These are phyloP conservation scores for Eciton burchellii DNA, from an alignment of 1,140 invertebrate genomes.

Conservation along the genomic window DNA sequence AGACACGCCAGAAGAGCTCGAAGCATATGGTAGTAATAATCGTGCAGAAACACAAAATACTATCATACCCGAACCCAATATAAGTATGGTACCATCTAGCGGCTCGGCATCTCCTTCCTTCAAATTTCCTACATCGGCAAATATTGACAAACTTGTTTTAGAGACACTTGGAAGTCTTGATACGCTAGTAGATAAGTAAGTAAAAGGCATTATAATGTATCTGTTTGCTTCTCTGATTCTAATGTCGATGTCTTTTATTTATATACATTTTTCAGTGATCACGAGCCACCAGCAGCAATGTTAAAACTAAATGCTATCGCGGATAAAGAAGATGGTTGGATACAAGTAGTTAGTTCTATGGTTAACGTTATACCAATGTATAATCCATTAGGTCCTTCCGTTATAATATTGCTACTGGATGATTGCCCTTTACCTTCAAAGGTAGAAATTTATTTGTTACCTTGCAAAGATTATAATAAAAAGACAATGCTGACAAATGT, in stretches of 20 bases:
- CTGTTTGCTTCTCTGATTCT: neutral
- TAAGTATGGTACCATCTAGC: slow-evolving; percentile 72
- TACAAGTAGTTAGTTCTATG: slow-evolving; percentile 95
- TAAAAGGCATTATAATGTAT: neutral
- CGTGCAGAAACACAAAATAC: slow-evolving; percentile 79
- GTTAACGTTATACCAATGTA: slow-evolving; percentile 94
- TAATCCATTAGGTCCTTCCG: slow-evolving; percentile 95
- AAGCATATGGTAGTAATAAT: slow-evolving; percentile 79
- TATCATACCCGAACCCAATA: slow-evolving; percentile 75
- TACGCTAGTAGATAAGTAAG: slow-evolving; percentile 93
- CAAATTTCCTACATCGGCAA: slow-evolving; percentile 83
- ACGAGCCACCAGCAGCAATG: slow-evolving; percentile 94
- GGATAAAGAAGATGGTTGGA: slow-evolving; percentile 96
- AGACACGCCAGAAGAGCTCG: slow-evolving; percentile 84
- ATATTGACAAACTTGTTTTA: slow-evolving; percentile 91
- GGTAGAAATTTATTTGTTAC: slow-evolving; percentile 80
- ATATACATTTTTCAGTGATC: slow-evolving; percentile 88
- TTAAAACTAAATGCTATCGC: slow-evolving; percentile 94
- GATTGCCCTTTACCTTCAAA: slow-evolving; percentile 96
- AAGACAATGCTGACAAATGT: slow-evolving; percentile 7
- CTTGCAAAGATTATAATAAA: neutral
- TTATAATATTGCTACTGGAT: slow-evolving; percentile 95
- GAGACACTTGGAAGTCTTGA: slow-evolving; percentile 93
- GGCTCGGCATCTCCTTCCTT: slow-evolving; percentile 71
- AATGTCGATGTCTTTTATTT: slow-evolving; percentile 17